Evolutionary conservation across 2,888 invertebrate species (phyloP), one percentile per base, ranked within the genome.

Genomic region (Linyphia triangularis): DNA sequence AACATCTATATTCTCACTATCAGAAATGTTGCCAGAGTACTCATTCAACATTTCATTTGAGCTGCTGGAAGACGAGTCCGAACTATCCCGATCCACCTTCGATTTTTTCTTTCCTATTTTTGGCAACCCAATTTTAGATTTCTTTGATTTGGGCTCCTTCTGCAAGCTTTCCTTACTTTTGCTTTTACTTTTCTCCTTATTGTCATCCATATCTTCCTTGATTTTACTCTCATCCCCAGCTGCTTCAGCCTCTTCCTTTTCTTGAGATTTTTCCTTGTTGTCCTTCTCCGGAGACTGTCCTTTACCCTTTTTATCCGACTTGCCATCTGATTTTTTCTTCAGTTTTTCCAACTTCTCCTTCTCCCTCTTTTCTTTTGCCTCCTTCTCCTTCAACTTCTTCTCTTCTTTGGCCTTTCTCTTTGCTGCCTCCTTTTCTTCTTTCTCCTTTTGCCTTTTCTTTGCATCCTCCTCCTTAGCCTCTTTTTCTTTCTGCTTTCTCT

Each of bases 321-420:
- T 85, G n/a, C 65, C 81, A 57, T 90, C 70, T 40, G 84, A 78
- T 63, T 85, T 90, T 40, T 82, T 90, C 69, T 90, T 91, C n/a
- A 26, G 30, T 70, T 90, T 90, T 72, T 89, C 88, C 6, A 69
- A 73, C 16, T 85, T 85, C 40, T 85, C 88, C 72, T 90, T 89
- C 24, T 88, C 90, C 70, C 90, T 90, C 40, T 82, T 88, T 26
- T 89, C 90, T 37, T 86, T 86, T 5, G 83, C 88, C 33, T 90
- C 85, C 30, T 91, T 86, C 26, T 90, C 84, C 89, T 90, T 81
- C 77, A 78, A 43, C 81, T 84, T 79, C 86, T 90, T 89, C 89
- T 90, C 82, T 59, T 84, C 85, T 19, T 72, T 88, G 33, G 67
- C 85, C 57, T 57, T 89, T 73, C 43, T 90, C 65, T 57, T 85